Conservation (phyloP, 2,113 vertebrate species). For the Laterallus jamaicensis region DNA sequence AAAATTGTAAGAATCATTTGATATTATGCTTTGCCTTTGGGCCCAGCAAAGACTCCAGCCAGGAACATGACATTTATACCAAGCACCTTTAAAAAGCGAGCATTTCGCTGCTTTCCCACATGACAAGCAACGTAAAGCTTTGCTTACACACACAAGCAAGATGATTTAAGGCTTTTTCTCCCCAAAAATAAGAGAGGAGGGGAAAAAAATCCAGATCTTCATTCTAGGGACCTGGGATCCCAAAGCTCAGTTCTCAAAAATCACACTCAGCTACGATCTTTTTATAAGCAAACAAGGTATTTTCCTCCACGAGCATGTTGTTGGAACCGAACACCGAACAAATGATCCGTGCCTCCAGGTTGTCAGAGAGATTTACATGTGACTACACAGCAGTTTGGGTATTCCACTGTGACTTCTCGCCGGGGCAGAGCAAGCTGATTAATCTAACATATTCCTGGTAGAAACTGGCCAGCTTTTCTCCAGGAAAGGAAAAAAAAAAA, state of each 20-base stretch:
- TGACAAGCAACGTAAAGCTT: background rate
- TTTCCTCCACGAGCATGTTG: background rate
- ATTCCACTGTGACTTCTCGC: constrained; percentile 29
- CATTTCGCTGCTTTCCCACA: background rate
- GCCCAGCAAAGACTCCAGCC: background rate
- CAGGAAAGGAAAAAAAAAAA: background rate
- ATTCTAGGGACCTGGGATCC: background rate
- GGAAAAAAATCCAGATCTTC: background rate
- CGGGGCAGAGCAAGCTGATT: background rate
- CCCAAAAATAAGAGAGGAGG: background rate
- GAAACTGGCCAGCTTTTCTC: background rate
- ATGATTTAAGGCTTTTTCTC: background rate
- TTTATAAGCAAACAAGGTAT: constrained; percentile 19
- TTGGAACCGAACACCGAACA: background rate
- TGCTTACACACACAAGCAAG: background rate
- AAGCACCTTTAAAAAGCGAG: background rate
- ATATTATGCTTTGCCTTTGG: background rate
- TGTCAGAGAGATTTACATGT: constrained; percentile 49
- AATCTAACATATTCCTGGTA: constrained; percentile 25
- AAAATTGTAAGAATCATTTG: background rate
- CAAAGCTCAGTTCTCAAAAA: background rate
- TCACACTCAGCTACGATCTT: background rate
- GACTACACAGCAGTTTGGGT: background rate
- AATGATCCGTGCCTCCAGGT: constrained; percentile 31
- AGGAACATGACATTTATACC: background rate